Percentiles rank a stretch among this genome's conserved stretches.
These are phyloP conservation scores for Halichoeres trimaculatus DNA, from an alignment of 2,113 vertebrate genomes.

Conservation along the genomic window DNA sequence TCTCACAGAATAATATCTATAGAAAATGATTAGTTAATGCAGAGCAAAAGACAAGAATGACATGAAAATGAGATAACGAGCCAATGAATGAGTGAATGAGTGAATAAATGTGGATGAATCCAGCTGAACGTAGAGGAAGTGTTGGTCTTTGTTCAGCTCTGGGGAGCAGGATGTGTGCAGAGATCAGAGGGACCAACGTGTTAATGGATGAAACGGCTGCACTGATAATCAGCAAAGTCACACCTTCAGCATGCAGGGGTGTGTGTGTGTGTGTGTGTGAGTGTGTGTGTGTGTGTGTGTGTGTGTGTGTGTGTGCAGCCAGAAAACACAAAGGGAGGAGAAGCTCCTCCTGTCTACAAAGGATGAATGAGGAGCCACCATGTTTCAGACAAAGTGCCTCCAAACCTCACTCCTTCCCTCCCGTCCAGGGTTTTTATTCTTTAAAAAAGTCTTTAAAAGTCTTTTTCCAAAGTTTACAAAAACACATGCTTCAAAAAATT, in stretches of 20 bases:
- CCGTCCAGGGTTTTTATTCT: no score
- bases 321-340: background rate
- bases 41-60: no score
- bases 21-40: no score
- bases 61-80: no score
- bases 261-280: background rate
- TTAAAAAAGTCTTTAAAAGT: no score
- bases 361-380: background rate
- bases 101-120: no score
- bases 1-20: no score
- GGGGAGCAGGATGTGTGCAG: background rate
- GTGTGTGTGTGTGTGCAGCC: background rate
- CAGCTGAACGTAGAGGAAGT: background rate
- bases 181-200: conserved; percentile 21
- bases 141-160: background rate
- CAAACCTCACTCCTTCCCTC: no score
- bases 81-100: no score
- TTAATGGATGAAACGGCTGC: conserved; percentile 24
- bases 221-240: conserved; percentile 37
- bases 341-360: conserved; percentile 11
- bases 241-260: conserved; percentile 7
- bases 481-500: no score
- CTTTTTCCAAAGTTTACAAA: no score
- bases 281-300: conserved; percentile 12
- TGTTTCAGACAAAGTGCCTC: background rate